A percentile compares a stretch with the other conserved stretches of the same genome.
phyloP scores from a whole-genome alignment of 2,888 invertebrate species.

The Euspilapteryx auroguttella region DNA sequence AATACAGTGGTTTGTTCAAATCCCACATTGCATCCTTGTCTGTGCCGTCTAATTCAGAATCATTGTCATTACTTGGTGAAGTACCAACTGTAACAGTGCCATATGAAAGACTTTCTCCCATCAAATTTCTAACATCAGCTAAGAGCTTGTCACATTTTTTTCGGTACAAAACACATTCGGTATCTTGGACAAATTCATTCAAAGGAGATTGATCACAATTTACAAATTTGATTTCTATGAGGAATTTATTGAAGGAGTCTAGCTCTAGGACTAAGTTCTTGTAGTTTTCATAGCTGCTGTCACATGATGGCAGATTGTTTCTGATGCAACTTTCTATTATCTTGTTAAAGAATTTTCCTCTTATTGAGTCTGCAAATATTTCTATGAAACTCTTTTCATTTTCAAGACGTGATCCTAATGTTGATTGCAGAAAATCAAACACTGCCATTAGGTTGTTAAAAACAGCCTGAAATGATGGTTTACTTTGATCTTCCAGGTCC shows the following conservation, averaged over 20 bases:
- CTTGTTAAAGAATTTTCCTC: slow-evolving; percentile 39
- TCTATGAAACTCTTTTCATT: slow-evolving; percentile 35
- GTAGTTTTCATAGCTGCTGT: slow-evolving; percentile 36
- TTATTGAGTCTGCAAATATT: slow-evolving; percentile 34
- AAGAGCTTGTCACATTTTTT: slow-evolving; percentile 48
- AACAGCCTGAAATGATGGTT: slow-evolving; percentile 38
- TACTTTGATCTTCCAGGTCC: slow-evolving; percentile 23
- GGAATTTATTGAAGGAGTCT: slow-evolving; percentile 43
- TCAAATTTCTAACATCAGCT: slow-evolving; percentile 26
- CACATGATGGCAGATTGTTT: slow-evolving; percentile 38
- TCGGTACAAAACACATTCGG: slow-evolving; percentile 42
- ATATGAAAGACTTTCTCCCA: slow-evolving; percentile 33
- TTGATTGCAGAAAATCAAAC: slow-evolving; percentile 47
- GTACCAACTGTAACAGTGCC: slow-evolving; percentile 30
- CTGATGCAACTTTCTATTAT: slow-evolving; percentile 46
- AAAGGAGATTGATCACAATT: slow-evolving; percentile 33
- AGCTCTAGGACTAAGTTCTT: slow-evolving; percentile 39
- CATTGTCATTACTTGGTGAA: slow-evolving; percentile 14
- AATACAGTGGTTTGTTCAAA: slow-evolving; percentile 31
- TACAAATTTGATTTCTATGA: slow-evolving; percentile 47
- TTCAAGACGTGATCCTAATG: slow-evolving; percentile 38
- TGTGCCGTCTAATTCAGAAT: slow-evolving; percentile 22
- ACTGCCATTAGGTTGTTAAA: slow-evolving; percentile 45
- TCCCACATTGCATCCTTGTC: slow-evolving; percentile 23
- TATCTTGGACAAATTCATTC: slow-evolving; percentile 39